Conservation (phyloP, 2,797 vertebrate species). For the Decapterus maruadsi region DNA sequence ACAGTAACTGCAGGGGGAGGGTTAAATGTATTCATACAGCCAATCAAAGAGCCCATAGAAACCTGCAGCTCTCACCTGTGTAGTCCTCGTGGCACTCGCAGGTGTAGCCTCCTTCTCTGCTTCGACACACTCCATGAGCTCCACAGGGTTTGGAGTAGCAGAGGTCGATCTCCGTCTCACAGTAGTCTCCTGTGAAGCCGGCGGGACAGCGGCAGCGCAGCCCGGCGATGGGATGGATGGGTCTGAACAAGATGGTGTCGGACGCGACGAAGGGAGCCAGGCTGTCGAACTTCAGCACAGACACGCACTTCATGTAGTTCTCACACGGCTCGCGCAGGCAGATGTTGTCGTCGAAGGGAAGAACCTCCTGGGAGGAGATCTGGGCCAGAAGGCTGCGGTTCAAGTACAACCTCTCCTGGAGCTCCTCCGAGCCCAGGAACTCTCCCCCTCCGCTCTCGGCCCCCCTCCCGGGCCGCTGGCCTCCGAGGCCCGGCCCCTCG, state of each 20-base stretch:
- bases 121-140: constrained; percentile 88
- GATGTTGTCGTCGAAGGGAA: constrained; percentile 98
- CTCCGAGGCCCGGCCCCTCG: constrained; percentile 74
- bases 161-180: constrained; percentile 96
- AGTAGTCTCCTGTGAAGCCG: constrained; percentile 96
- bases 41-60: neutral
- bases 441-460: constrained; percentile 63
- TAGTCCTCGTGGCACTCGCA: constrained; percentile 93
- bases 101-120: constrained; percentile 94
- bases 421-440: constrained; percentile 93
- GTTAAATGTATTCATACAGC: too few species aligned
- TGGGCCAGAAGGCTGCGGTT: constrained; percentile 93
- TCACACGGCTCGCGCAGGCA: constrained; percentile 96
- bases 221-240: constrained; percentile 94
- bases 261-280: constrained; percentile 95
- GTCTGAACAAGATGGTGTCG: constrained; percentile 94
- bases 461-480: constrained; percentile 69
- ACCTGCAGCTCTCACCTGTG: constrained; percentile 88
- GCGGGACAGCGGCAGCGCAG: constrained; percentile 94
- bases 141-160: constrained; percentile 97
- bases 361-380: constrained; percentile 92
- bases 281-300: constrained; percentile 95
- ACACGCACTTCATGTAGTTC: constrained; percentile 99
- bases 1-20: too few species aligned
- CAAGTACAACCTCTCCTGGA: constrained; percentile 95